These are phyloP conservation scores for Hemiscyllium ocellatum DNA, from an alignment of 2,113 vertebrate species.

Conservation along the genomic window DNA sequence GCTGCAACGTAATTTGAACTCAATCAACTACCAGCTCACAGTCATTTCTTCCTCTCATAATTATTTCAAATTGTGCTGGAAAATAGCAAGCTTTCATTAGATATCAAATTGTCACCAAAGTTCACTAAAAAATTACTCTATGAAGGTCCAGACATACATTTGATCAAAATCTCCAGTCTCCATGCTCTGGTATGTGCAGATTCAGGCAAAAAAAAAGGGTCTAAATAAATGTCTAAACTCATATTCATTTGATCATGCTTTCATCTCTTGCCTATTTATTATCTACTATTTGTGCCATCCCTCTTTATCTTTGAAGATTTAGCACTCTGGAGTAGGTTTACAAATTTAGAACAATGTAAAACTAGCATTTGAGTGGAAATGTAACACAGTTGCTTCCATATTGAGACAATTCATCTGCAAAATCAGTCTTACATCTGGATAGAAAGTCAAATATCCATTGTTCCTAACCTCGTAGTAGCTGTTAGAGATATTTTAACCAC, in stretches of 20 bases:
- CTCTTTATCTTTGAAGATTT: neutral
- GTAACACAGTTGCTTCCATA: neutral
- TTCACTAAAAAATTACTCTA: neutral
- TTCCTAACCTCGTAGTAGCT: neutral
- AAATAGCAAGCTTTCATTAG: neutral
- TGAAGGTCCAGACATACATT: neutral
- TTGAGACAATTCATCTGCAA: neutral
- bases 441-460: neutral
- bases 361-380: neutral
- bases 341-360: neutral
- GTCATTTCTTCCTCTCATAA: neutral
- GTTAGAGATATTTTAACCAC: neutral
- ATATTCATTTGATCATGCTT: neutral
- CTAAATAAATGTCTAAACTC: neutral
- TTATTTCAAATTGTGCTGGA: neutral
- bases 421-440: neutral
- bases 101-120: neutral
- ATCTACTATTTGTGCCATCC: neutral
- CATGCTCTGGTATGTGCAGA: neutral
- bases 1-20: neutral
- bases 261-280: neutral
- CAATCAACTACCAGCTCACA: neutral
- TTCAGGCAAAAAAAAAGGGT: neutral
- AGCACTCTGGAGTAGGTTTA: neutral
- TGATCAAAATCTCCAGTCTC: neutral